Conservation (phyloP, 2,888 invertebrate genomes). For the Amphimallon solstitiale region DNA sequence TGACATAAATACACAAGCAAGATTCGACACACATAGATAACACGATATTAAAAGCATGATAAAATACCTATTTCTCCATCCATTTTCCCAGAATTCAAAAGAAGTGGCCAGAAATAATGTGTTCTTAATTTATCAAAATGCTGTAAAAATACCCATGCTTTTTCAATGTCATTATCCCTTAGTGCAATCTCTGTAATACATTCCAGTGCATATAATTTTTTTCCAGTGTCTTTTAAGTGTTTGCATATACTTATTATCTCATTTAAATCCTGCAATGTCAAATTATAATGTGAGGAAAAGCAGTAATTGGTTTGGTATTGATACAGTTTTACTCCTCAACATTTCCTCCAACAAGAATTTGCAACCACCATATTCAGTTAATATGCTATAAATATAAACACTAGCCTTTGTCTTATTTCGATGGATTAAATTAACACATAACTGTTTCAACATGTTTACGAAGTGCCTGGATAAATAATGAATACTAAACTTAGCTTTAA, state of each 20-base stretch:
- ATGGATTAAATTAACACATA: slow-evolving; percentile 66
- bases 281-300: slow-evolving; percentile 1
- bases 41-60: slow-evolving; percentile 7
- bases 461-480: slow-evolving; percentile 40
- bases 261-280: slow-evolving; percentile 60
- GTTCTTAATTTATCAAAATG: slow-evolving; percentile 60
- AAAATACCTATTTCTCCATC: slow-evolving; percentile 67
- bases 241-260: slow-evolving; percentile 62
- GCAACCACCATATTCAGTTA: slow-evolving; percentile 63
- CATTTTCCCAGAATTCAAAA: slow-evolving; percentile 64
- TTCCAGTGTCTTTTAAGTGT: slow-evolving; percentile 64
- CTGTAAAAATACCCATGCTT: slow-evolving; percentile 63
- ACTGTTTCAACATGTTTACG: slow-evolving; percentile 47
- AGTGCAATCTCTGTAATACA: slow-evolving; percentile 62
- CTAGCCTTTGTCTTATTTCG: slow-evolving; percentile 65
- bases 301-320: slow-evolving; percentile 41
- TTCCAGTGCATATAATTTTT: slow-evolving; percentile 62
- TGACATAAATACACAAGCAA: too few relatives aligned
- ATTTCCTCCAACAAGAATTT: slow-evolving; percentile 68
- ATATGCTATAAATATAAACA: slow-evolving; percentile 64
- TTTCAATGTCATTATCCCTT: slow-evolving; percentile 60
- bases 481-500: slow-evolving; percentile 39
- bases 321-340: slow-evolving; percentile 65
- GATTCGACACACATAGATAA: too few relatives aligned
- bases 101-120: slow-evolving; percentile 75